phyloP scores from a whole-genome alignment of 2,888 invertebrate genomes.

The Axea sp. region DNA sequence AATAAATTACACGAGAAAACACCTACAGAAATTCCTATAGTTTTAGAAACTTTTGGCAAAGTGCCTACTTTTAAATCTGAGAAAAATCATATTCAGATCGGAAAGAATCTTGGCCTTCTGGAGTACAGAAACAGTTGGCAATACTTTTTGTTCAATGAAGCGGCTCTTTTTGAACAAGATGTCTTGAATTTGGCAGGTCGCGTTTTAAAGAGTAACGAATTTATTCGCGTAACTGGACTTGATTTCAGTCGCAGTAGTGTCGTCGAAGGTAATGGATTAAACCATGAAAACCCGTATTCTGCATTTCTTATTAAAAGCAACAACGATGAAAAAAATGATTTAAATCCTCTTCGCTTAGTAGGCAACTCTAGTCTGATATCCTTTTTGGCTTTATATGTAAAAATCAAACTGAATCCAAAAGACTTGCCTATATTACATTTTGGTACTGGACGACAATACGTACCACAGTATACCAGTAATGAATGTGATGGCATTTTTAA shows the following conservation, averaged over 20 bases:
- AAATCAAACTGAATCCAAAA: slow-evolving; percentile 83
- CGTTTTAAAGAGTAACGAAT: slow-evolving; percentile 80
- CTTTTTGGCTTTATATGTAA: slow-evolving; percentile 87
- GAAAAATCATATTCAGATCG: slow-evolving; percentile 81
- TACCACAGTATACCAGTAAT: slow-evolving; percentile 78
- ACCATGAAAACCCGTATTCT: slow-evolving; percentile 81
- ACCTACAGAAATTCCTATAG: not conserved
- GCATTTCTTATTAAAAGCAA: slow-evolving; percentile 83
- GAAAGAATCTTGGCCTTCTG: slow-evolving; percentile 80
- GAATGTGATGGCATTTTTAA: slow-evolving; percentile 82
- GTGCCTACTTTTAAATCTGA: slow-evolving; percentile 6
- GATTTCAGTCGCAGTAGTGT: slow-evolving; percentile 89
- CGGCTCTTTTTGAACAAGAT: slow-evolving; percentile 86
- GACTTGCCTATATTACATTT: slow-evolving; percentile 86
- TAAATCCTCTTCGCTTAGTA: slow-evolving; percentile 85
- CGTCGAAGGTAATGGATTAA: slow-evolving; percentile 86
- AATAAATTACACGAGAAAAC: not conserved
- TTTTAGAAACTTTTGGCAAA: not conserved
- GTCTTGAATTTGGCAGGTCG: slow-evolving; percentile 79
- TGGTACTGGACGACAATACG: slow-evolving; percentile 86
- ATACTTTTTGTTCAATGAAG: slow-evolving; percentile 84
- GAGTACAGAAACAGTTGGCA: slow-evolving; percentile 82
- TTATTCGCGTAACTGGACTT: slow-evolving; percentile 83
- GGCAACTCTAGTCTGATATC: slow-evolving; percentile 88
- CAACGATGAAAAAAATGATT: slow-evolving; percentile 80